These are phyloP conservation scores for Coenonympha glycerion DNA, from an alignment of 2,888 invertebrate species.

Conservation along the genomic window DNA sequence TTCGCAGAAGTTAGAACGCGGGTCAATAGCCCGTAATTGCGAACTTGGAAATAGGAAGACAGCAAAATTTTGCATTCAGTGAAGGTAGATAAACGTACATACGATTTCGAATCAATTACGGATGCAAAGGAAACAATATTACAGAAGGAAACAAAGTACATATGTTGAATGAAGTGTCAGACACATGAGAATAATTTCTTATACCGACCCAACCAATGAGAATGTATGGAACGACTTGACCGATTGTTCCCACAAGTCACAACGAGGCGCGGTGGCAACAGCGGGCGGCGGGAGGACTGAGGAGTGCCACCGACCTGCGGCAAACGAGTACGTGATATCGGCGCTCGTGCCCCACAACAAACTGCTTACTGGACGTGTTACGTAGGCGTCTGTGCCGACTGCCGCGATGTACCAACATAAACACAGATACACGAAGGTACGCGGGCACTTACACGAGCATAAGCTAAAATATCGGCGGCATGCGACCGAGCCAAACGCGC, in stretches of 20 bases:
- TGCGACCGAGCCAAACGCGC: slow-evolving; percentile 40
- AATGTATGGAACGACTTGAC: slow-evolving; percentile 49
- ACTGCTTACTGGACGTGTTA: slow-evolving; percentile 74
- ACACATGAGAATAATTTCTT: slow-evolving; percentile 7
- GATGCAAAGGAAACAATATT: not conserved
- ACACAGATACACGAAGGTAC: slow-evolving; percentile 41
- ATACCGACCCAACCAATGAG: slow-evolving; percentile 12
- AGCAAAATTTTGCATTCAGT: slow-evolving; percentile 10
- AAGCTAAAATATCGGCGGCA: slow-evolving; percentile 25
- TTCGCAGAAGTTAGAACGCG: slow-evolving; percentile 48
- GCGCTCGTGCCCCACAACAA: slow-evolving; percentile 74
- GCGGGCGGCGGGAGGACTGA: slow-evolving; percentile 60
- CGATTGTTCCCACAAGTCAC: slow-evolving; percentile 71
- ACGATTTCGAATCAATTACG: not conserved
- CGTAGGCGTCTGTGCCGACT: slow-evolving; percentile 70
- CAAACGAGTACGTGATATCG: slow-evolving; percentile 69
- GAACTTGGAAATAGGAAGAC: slow-evolving; percentile 38
- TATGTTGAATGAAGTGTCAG: slow-evolving; percentile 11
- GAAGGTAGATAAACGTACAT: not conserved
- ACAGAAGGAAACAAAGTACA: not conserved
- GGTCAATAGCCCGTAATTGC: slow-evolving; percentile 70
- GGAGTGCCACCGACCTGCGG: slow-evolving; percentile 55
- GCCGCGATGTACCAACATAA: slow-evolving; percentile 61
- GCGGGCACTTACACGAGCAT: slow-evolving; percentile 15
- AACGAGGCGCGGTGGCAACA: slow-evolving; percentile 59